Evolutionary conservation across 2,113 vertebrate species (phyloP), one percentile per base, ranked within the genome.

Genomic region (Lepidothrix coronata): DNA sequence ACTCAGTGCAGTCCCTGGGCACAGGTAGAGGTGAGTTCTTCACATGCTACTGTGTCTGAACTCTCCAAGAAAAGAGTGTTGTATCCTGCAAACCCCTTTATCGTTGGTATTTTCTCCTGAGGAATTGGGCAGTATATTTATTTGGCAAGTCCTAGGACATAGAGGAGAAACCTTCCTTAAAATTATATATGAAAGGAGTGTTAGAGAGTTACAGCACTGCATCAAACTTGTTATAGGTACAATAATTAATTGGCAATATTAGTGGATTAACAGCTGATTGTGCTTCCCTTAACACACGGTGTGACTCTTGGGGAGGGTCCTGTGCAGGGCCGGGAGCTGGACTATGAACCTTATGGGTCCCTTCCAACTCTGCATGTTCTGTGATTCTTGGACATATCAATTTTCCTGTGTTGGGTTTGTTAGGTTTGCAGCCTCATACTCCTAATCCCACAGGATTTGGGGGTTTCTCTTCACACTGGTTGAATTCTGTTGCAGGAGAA

Each of bases 381-480:
- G 20, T n/a, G 33, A 8, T 23, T 57, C 33, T 58, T n/a, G 21
- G 22, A 14, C 33, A 61, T 31, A 19, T 52, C 1, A 0, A 6
- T 30, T 22, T 48, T 15, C 16, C 37, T 15, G 33, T 19, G 21
- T 33, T 35, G 33, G n/a, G 8, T 9, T 2, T 7, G 27, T 8
- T 23, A 27, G 27, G 10, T 59, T 37, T 48, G 27, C 41, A 48
- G 25, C 54, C 57, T 28, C 4, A 0, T 18, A 2, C 43, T 35
- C 35, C 49, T 23, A 5, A 18, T 14, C 22, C 15, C 27, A 5
- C 6, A 1, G 6, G 16, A 11, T 21, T 7, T 27, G 12, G 24
- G 52, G 52, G 30, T 19, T 66, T 27, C 30, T 46, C 1, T 0
- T 22, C n/a, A 2, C 8, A 14, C 28, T 0, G 3, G 1, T 14